Conservation (phyloP, 2,888 invertebrate genomes). For the Lycaena phlaeas region DNA sequence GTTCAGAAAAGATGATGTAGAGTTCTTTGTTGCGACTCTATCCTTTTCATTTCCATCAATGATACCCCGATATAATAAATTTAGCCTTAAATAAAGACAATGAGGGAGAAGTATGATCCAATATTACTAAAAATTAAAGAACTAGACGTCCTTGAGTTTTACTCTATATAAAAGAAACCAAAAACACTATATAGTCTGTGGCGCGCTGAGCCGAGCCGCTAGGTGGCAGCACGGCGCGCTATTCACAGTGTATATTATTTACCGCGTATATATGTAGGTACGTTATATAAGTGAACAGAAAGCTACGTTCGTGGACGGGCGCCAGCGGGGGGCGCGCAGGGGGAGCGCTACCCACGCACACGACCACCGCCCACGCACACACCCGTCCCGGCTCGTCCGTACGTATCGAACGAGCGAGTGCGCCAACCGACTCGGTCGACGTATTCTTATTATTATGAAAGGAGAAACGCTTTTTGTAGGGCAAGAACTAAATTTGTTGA, state of each 20-base stretch:
- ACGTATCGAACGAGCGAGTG: constrained; percentile 63
- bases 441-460: constrained; percentile 77
- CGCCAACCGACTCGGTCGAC: constrained; percentile 69
- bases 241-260: constrained; percentile 68
- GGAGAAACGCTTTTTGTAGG: constrained; percentile 74
- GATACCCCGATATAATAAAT: too few species aligned
- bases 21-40: not conserved
- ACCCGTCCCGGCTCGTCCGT: constrained; percentile 38
- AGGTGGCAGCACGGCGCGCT: constrained; percentile 70
- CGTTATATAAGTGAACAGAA: constrained; percentile 72
- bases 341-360: constrained; percentile 23
- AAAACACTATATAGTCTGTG: constrained; percentile 45
- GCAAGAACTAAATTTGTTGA: constrained; percentile 70
- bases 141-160: constrained; percentile 21
- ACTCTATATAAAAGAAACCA: constrained; percentile 33
- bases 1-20: not conserved
- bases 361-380: constrained; percentile 40
- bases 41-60: too few species aligned
- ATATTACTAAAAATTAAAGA: constrained; percentile 16
- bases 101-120: constrained; percentile 11
- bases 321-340: constrained; percentile 22
- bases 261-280: constrained; percentile 57
- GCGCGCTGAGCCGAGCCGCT: constrained; percentile 46
- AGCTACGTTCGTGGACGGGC: constrained; percentile 49
- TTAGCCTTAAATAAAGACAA: too few species aligned